A percentile compares a stretch with the other conserved stretches of the same genome.
These are phyloP conservation scores for Dromas ardeola DNA, from an alignment of 2,113 vertebrate species.

Conservation along the genomic window DNA sequence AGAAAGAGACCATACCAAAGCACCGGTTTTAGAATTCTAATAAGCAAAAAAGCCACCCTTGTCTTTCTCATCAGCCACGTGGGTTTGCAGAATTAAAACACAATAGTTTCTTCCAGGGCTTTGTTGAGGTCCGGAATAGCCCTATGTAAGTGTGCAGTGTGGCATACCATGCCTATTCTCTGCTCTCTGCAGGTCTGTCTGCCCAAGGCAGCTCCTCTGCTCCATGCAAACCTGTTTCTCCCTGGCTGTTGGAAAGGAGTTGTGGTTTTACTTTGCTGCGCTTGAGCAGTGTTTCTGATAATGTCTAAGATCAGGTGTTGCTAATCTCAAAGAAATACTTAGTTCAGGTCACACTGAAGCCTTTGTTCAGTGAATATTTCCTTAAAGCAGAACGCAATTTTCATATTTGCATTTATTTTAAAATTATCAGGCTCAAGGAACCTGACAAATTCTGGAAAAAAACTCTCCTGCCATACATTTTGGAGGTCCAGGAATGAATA, in stretches of 20 bases:
- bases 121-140: slow-evolving; percentile 36
- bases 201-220: neutral
- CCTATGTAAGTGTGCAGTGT: neutral
- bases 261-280: neutral
- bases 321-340: neutral
- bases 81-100: slow-evolving; percentile 73
- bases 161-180: slow-evolving; percentile 8
- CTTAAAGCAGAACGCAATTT: neutral
- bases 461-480: neutral
- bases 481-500: neutral
- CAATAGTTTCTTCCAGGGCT: slow-evolving; percentile 61
- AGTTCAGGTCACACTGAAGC: neutral
- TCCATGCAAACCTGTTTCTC: neutral
- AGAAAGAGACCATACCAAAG: neutral
- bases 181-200: slow-evolving; percentile 25
- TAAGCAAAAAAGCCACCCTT: neutral
- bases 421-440: neutral
- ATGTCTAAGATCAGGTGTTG: neutral
- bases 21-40: neutral
- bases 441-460: neutral
- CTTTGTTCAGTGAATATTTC: neutral
- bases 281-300: neutral
- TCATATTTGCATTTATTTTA: neutral
- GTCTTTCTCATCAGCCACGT: slow-evolving; percentile 64
- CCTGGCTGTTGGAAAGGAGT: neutral